These are phyloP conservation scores for Diabrotica undecimpunctata DNA, from an alignment of 1,140 invertebrate genomes.

Conservation along the genomic window DNA sequence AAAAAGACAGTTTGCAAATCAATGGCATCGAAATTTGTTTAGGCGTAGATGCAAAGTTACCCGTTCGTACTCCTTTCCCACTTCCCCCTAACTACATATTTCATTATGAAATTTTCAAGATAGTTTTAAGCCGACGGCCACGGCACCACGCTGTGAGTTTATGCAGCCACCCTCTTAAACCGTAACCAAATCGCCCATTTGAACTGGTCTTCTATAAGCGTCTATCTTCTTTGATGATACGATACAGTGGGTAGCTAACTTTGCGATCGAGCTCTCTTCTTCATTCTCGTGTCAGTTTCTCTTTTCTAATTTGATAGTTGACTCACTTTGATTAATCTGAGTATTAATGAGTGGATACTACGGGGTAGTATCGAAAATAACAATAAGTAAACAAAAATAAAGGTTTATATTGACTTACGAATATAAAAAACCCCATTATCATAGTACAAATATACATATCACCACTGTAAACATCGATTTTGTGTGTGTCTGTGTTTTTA, in stretches of 20 bases:
- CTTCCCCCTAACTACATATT: too few species aligned
- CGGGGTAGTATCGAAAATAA: background rate
- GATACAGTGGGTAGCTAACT: background rate
- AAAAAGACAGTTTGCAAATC: too few species aligned
- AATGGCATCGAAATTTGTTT: too few species aligned
- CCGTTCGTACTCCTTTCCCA: too few species aligned
- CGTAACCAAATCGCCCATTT: too few species aligned
- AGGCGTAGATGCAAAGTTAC: too few species aligned
- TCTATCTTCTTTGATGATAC: too few species aligned
- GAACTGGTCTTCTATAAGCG: too few species aligned
- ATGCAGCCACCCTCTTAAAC: too few species aligned
- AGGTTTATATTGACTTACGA: background rate
- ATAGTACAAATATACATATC: conserved; percentile 35
- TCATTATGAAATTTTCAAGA: too few species aligned
- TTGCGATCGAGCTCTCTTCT: background rate
- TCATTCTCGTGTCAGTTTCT: background rate
- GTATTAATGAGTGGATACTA: background rate
- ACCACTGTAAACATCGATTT: conserved; percentile 19
- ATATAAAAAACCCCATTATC: background rate
- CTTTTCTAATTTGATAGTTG: background rate
- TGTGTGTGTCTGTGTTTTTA: conserved; percentile 14
- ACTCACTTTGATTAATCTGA: background rate
- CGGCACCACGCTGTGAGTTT: too few species aligned
- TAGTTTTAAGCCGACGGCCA: too few species aligned
- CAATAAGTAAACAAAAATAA: background rate